Evolutionary conservation across 2,888 invertebrate species (phyloP), one percentile per base, ranked within the genome.

Genomic region (Caenorhabditis sp.): DNA sequence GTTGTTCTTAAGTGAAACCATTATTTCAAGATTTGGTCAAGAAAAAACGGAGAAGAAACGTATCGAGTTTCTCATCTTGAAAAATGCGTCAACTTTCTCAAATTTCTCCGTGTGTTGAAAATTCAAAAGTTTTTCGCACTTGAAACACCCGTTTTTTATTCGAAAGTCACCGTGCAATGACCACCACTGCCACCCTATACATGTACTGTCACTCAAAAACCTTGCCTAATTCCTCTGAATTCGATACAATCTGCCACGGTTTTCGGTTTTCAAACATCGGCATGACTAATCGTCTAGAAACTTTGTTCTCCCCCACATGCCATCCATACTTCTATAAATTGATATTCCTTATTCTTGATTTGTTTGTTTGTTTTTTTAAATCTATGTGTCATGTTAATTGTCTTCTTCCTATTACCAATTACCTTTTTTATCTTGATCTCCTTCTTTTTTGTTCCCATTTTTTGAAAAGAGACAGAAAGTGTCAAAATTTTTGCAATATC

Each of bases 271-370:
- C 65, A 65, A 55, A 35, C 70, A 70, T 60, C 58, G 53, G 40
- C 50, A 70, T 71, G 71, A 71, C 71, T 62, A 71, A 71, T 71
- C 61, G 71, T 62, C 62, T 53, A 20, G 18, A 61, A 61, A 50
- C 58, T 44, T 69, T 32, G 32, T 6, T 4, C 47, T 50, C 47
- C 44, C 24, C 37, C 28, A 70, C 51, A 70, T 32, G 13, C 60
- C 37, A 50, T 70, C 24, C 47, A 47, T 26, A 40, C 44, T 53
- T 44, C 22, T 44, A 40, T 44, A 20, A 47, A 24, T 55, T 44
- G 22, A 32, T 68, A 53, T 44, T 51, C 40, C 60, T 50, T 50
- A 28, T 32, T 60, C 47, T 35, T n/a, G n/a, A n/a, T n/a, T n/a
- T n/a, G n/a, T n/a, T n/a, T n/a, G n/a, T n/a, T n/a, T n/a, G n/a